Base-by-base conservation (phyloP, 2,113 vertebrate genomes). In the Catharus bicknelli region DNA sequence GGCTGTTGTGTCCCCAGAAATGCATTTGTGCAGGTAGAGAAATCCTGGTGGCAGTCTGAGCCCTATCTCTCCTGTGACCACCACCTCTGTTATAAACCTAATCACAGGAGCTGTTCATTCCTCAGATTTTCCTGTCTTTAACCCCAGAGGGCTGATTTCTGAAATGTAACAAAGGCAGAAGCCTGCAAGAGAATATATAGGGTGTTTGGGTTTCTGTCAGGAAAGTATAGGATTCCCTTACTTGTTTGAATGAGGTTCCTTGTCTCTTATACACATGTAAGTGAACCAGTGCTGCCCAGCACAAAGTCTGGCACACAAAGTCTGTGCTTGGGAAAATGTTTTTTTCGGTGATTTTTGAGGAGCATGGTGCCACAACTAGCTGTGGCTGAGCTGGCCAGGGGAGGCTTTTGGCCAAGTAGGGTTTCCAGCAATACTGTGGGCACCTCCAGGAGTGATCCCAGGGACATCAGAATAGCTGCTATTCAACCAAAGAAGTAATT, bases 1-100 rank as follows among this genome's bases (percentile, higher is more conserved):
- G 7, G 1, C 64, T 40, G 27, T 13, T 5, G 1, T 55, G 20
- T 38, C n/a, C 1, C 1, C 48, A 40, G 45, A 34, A 55, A 43
- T 7, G 15, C 15, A 10, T 77, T 50, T 0, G 4, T 62, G 42
- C 20, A n/a, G 32, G 30, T 10, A 42, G 38, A 18, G 51, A 34
- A 61, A 74, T 29, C 58, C 51, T 64, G n/a, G 10, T 43, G 59
- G 38, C 30, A 50, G 11, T 19, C 23, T 17, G 16, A 87, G 55
- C 55, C 23, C 55, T 43, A 25, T 50, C 51, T 36, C 64, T 88
- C 10, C 61, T 51, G 29, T 51, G 68, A 15, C 1, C 2, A 27
- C 27, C 32, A 26, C 21, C 51, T 78, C 14, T 58, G 10, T 75
- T 57, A 57, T 0, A 59, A 63, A 51, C 27, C 45, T 27, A 7